Evolutionary conservation across 2,797 vertebrate species (phyloP).

Genomic region (Etheostoma perlongum): DNA sequence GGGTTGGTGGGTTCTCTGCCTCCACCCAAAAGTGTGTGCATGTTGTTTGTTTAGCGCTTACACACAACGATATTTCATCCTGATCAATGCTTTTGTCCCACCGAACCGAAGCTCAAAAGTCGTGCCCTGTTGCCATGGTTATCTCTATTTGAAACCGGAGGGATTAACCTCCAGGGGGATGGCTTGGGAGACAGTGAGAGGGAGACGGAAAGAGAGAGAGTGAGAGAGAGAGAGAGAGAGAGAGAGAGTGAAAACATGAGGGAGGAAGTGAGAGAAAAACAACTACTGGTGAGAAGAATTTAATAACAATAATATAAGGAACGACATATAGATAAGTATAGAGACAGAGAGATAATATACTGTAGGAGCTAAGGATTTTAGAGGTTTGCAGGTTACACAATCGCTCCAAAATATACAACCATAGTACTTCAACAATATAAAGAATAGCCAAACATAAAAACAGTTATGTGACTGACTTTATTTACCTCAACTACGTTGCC

Average conservation of each 20-base stretch:
- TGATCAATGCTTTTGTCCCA: conserved; percentile 82
- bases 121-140: conserved; percentile 86
- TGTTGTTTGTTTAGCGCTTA: conserved; percentile 57
- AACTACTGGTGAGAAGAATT: conserved; percentile 22
- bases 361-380: too few species aligned
- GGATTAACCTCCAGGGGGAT: conserved; percentile 82
- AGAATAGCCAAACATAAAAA: conserved; percentile 23
- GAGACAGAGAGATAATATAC: background rate
- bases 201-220: conserved; percentile 14
- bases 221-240: conserved; percentile 14
- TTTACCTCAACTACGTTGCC: background rate
- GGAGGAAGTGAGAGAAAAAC: conserved; percentile 41
- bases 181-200: conserved; percentile 54
- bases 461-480: conserved; percentile 16
- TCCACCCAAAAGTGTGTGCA: conserved; percentile 33
- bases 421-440: background rate
- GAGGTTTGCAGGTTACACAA: conserved; percentile 14
- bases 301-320: background rate
- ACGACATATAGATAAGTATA: background rate
- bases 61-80: conserved; percentile 79
- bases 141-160: conserved; percentile 81
- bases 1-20: conserved; percentile 22
- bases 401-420: conserved; percentile 4
- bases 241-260: conserved; percentile 24
- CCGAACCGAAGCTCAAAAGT: conserved; percentile 71